Conservation (phyloP, 92 coral and sea anemone genomes). For the Zoanthus gigantus region DNA sequence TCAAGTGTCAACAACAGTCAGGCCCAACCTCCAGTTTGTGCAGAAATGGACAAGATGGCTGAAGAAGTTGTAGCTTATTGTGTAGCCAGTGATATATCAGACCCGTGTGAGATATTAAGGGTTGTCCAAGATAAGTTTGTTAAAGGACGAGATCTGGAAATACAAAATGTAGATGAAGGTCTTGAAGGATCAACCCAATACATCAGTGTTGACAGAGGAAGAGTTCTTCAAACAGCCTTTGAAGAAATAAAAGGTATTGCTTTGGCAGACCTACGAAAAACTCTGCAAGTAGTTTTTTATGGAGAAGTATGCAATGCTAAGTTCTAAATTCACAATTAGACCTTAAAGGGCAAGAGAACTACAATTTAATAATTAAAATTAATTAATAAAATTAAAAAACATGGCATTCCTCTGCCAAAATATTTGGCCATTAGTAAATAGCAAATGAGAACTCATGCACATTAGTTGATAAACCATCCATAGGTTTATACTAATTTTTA, state of each 20-base stretch:
- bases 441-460: neutral
- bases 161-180: constrained; percentile 3
- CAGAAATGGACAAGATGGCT: constrained; percentile 34
- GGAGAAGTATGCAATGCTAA: constrained; percentile 23
- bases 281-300: constrained; percentile 19
- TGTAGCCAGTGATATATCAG: neutral
- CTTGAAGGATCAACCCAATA: constrained; percentile 30
- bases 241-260: constrained; percentile 9
- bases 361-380: neutral
- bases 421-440: neutral
- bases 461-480: neutral
- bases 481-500: neutral
- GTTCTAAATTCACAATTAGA: neutral
- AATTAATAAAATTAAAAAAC: neutral
- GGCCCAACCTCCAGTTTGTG: neutral
- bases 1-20: constrained; percentile 4
- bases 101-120: constrained; percentile 26
- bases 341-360: neutral
- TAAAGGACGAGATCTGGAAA: constrained; percentile 8
- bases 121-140: constrained; percentile 6
- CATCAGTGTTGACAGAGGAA: constrained; percentile 21
- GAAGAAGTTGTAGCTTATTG: constrained; percentile 17
- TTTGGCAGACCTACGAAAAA: neutral
- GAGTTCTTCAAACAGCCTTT: constrained; percentile 13
- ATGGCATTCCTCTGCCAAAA: neutral